A percentile compares a stretch with the other conserved stretches of the same genome.
These are phyloP conservation scores for Natrix natrix DNA, from an alignment of 2,797 vertebrate species.

Conservation along the genomic window DNA sequence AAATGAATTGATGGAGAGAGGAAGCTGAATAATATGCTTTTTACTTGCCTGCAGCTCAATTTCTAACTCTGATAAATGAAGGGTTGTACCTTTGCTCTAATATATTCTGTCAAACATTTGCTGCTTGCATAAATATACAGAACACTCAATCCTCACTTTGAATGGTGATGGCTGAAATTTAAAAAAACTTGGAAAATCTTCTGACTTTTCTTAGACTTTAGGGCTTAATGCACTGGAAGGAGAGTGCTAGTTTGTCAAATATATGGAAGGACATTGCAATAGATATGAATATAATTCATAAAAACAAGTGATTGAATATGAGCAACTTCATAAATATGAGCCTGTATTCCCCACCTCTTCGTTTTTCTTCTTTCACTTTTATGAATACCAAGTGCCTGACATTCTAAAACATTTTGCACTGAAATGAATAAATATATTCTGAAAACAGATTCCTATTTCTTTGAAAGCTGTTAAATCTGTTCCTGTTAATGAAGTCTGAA, in stretches of 20 bases:
- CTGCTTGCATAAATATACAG: neutral
- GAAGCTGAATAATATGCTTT: neutral
- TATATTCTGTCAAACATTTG: neutral
- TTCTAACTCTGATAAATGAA: conserved; percentile 18
- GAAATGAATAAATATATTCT: neutral
- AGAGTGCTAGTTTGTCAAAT: neutral
- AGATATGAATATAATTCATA: neutral
- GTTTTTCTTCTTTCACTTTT: neutral
- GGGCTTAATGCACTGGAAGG: neutral
- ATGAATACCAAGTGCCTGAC: neutral
- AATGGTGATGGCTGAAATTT: neutral
- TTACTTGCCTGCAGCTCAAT: neutral
- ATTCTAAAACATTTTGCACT: neutral
- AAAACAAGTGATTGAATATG: neutral
- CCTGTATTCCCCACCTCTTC: neutral
- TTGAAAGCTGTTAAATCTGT: neutral
- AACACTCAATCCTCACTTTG: neutral
- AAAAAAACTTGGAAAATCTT: neutral
- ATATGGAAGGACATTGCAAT: neutral
- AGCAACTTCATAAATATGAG: neutral
- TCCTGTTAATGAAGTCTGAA: neutral
- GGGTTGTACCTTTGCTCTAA: neutral
- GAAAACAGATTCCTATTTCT: neutral
- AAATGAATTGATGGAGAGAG: neutral
- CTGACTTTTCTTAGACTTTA: neutral